A percentile compares a stretch with the other conserved stretches of the same genome.
Evolutionary conservation across 2,797 vertebrate genomes (phyloP).

Genomic region (Uromys caudimaculatus): DNA sequence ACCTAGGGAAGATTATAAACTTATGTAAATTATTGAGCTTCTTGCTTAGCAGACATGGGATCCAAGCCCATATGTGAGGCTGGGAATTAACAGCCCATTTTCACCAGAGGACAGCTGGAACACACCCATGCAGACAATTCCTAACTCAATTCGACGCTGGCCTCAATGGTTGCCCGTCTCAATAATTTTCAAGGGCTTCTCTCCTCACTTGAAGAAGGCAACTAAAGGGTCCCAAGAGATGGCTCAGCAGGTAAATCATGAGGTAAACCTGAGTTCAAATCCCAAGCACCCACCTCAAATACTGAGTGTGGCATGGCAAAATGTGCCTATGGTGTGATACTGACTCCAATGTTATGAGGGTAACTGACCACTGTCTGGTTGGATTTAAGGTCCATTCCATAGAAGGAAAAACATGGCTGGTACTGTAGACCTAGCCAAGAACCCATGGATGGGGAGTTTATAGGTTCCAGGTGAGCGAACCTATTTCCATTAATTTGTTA

Average conservation of each 20-base stretch:
- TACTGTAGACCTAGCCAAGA: neutral
- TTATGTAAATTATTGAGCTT: neutral
- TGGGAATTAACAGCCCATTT: neutral
- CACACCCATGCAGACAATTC: neutral
- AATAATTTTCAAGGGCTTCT: neutral
- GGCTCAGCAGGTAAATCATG: neutral
- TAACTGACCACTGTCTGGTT: neutral
- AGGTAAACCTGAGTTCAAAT: neutral
- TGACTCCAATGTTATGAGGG: neutral
- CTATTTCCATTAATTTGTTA: neutral
- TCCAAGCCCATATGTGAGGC: neutral
- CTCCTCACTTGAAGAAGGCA: neutral
- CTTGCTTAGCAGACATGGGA: neutral
- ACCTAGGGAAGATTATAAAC: neutral
- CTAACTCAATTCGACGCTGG: neutral
- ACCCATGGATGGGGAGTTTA: neutral
- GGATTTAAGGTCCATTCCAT: neutral
- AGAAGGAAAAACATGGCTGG: neutral
- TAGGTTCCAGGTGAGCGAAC: neutral
- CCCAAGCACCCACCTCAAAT: neutral
- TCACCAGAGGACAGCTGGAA: neutral
- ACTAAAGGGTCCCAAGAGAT: neutral
- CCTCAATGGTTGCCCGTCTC: neutral
- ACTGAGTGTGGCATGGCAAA: neutral
- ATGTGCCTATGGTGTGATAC: neutral